A percentile compares a stretch with the other conserved stretches of the same genome.
These are phyloP conservation scores for Aquatica leii DNA, from an alignment of 2,888 invertebrate genomes.

Conservation along the genomic window DNA sequence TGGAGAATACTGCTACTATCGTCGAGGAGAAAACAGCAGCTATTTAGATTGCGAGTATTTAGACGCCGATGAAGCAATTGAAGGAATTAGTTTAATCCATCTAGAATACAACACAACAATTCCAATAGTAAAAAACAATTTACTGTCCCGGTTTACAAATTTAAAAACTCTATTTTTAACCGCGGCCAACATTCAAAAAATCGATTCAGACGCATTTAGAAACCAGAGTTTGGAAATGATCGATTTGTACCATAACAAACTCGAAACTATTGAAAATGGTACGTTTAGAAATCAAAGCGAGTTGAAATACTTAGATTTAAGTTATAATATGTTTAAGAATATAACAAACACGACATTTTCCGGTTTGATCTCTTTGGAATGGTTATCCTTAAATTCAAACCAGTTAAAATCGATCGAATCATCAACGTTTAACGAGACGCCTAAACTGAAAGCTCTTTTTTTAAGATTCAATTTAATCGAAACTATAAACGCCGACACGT, in stretches of 20 bases:
- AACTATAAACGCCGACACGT: conserved; percentile 67
- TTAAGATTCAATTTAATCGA: conserved; percentile 73
- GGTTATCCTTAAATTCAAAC: conserved; percentile 29
- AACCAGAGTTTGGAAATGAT: conserved; percentile 22
- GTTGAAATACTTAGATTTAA: conserved; percentile 23
- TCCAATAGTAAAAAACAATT: conserved; percentile 10
- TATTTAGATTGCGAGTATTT: conserved; percentile 22
- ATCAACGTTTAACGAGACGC: conserved; percentile 12
- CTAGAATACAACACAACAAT: conserved; percentile 24
- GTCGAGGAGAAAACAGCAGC: conserved; percentile 13
- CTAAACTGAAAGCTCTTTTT: conserved; percentile 59
- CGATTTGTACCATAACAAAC: conserved; percentile 27
- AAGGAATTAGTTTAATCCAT: conserved; percentile 30
- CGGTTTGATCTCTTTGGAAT: conserved; percentile 20
- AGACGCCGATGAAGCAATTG: conserved; percentile 8
- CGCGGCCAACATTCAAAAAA: conserved; percentile 25
- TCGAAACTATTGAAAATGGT: conserved; percentile 21
- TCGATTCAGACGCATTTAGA: conserved; percentile 20
- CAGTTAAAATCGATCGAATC: conserved; percentile 19
- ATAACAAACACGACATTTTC: conserved; percentile 10
- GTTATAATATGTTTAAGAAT: conserved; percentile 21
- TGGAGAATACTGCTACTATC: conserved; percentile 27
- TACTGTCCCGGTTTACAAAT: conserved; percentile 20
- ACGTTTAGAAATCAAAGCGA: conserved; percentile 8
- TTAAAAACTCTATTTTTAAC: conserved; percentile 30